Conservation (phyloP, 2,888 invertebrate genomes). For the Hipparchia sbordonii region DNA sequence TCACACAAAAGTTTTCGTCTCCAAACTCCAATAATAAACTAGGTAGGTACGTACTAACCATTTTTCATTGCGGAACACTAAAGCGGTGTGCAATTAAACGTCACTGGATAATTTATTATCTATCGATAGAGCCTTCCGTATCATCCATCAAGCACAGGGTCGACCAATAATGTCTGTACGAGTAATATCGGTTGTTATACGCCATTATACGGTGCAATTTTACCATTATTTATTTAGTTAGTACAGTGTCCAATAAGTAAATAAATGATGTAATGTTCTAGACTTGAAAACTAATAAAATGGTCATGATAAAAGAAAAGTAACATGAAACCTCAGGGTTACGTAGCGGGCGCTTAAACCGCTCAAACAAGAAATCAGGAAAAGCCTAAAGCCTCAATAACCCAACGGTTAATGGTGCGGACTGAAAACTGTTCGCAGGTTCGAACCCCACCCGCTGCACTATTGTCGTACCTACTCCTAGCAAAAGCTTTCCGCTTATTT, state of each 20-base stretch:
- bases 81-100: constrained; percentile 47
- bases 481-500: too few relatives aligned
- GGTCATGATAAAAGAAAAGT: too few relatives aligned
- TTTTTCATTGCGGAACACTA: constrained; percentile 47
- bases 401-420: too few relatives aligned
- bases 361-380: too few relatives aligned
- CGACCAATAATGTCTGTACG: constrained; percentile 10
- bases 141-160: constrained; percentile 65
- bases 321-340: too few relatives aligned
- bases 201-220: constrained; percentile 3
- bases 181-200: constrained; percentile 10
- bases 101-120: constrained; percentile 63
- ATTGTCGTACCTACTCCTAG: too few relatives aligned
- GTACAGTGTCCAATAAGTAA: not conserved
- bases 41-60: constrained; percentile 29
- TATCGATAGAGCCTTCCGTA: constrained; percentile 65
- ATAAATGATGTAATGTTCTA: too few relatives aligned
- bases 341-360: too few relatives aligned
- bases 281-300: too few relatives aligned
- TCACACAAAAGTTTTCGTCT: constrained; percentile 6
- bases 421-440: too few relatives aligned
- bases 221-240: not conserved
- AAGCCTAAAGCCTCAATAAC: too few relatives aligned
- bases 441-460: too few relatives aligned
- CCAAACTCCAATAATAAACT: constrained; percentile 1